Percentiles rank a stretch among this genome's conserved stretches.
Conservation (phyloP, 1,140 invertebrate species). For the Pinna nobilis region DNA sequence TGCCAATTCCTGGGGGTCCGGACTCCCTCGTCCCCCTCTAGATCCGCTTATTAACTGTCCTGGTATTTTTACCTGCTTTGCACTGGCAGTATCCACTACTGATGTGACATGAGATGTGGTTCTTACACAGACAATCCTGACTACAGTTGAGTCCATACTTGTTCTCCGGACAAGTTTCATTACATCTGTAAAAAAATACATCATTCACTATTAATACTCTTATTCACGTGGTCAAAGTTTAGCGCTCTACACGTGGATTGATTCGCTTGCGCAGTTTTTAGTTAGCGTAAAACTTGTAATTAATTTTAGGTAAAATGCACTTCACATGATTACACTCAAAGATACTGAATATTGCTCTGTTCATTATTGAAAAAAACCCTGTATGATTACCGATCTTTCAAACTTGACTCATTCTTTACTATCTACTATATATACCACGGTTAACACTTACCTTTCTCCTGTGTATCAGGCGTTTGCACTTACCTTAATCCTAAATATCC, state of each 20-base stretch:
- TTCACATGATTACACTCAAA: no score
- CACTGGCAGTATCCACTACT: constrained; percentile 91
- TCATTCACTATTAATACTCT: neutral
- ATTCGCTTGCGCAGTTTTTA: no score
- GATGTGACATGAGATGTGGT: constrained; percentile 87
- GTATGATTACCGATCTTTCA: no score
- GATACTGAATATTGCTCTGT: no score
- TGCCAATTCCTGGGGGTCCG: neutral
- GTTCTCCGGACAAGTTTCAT: constrained; percentile 78
- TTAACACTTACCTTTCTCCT: constrained; percentile 57
- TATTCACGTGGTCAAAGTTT: no score
- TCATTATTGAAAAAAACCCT: no score
- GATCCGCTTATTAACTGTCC: neutral
- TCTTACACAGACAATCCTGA: constrained; percentile 86
- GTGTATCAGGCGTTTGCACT: constrained; percentile 74
- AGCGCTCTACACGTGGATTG: no score
- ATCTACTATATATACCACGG: no score
- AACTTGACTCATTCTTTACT: no score
- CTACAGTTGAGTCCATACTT: constrained; percentile 86
- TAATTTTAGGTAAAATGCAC: no score
- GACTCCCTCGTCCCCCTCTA: neutral
- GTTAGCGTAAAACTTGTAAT: no score
- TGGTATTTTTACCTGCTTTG: constrained; percentile 78
- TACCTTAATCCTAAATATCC: no score
- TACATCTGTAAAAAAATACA: constrained; percentile 59